Percentiles rank a stretch among this genome's conserved stretches.
Conservation (phyloP, 2,113 vertebrate genomes). For the Falcunculus frontatus region DNA sequence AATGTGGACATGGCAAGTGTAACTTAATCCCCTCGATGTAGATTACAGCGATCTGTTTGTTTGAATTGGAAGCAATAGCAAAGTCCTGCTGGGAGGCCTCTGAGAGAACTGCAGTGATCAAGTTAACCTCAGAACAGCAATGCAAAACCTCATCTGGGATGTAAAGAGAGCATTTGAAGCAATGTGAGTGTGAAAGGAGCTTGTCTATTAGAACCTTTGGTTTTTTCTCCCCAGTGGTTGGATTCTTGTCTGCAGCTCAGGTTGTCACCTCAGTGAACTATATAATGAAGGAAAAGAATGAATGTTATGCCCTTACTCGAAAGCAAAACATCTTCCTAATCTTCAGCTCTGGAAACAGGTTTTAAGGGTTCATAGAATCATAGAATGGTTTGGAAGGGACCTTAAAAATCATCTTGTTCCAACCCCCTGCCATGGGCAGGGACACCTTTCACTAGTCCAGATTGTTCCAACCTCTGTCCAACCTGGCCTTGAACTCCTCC, state of each 20-base stretch:
- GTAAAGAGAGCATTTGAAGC: neutral
- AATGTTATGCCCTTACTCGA: neutral
- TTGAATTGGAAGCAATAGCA: constrained; percentile 15
- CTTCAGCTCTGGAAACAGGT: neutral
- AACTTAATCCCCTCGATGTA: neutral
- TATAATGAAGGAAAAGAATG: neutral
- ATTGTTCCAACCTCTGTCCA: neutral
- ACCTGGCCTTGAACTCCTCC: neutral
- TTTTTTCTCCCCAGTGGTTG: neutral
- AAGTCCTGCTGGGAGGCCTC: neutral
- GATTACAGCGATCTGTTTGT: neutral
- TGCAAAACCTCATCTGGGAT: neutral
- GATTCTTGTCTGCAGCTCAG: neutral
- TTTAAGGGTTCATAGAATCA: neutral
- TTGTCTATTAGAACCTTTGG: neutral
- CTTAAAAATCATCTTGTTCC: neutral
- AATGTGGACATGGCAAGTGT: neutral
- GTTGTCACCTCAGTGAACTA: neutral
- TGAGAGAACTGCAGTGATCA: neutral
- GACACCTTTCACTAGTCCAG: neutral
- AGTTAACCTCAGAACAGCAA: neutral
- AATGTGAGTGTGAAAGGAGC: neutral
- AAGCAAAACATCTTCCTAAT: neutral
- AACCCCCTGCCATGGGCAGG: neutral
- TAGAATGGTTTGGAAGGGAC: neutral